A percentile compares a stretch with the other conserved stretches of the same genome.
Evolutionary conservation across 2,113 vertebrate species (phyloP).

Genomic region (Phodopus roborovskii): DNA sequence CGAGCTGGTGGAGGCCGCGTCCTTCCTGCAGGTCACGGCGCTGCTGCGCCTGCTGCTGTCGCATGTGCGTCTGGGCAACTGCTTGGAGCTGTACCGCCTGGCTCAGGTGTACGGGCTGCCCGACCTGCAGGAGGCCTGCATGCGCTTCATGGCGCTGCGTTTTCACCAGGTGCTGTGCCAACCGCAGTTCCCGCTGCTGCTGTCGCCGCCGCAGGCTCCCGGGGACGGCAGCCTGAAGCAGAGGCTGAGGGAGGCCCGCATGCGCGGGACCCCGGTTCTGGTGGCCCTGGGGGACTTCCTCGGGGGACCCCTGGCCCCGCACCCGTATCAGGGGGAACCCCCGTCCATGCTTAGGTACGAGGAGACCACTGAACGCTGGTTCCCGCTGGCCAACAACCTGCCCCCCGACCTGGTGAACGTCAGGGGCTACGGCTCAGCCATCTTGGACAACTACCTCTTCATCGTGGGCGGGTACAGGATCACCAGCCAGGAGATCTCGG

Average conservation of each 20-base stretch:
- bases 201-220: conserved; percentile 76
- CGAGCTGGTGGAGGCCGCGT: conserved; percentile 95
- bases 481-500: conserved; percentile 92
- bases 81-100: conserved; percentile 93
- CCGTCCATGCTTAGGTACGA: conserved; percentile 94
- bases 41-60: conserved; percentile 93
- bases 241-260: conserved; percentile 90
- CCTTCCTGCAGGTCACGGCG: conserved; percentile 95
- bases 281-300: conserved; percentile 88
- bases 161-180: conserved; percentile 93
- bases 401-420: conserved; percentile 92
- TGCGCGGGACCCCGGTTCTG: conserved; percentile 92
- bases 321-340: conserved; percentile 69
- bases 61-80: conserved; percentile 92
- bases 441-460: conserved; percentile 37
- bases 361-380: conserved; percentile 92
- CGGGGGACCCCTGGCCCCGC: conserved; percentile 23
- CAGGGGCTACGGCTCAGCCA: conserved; percentile 89
- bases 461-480: conserved; percentile 90
- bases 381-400: conserved; percentile 78
- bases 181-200: conserved; percentile 85
- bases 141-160: conserved; percentile 92
- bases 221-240: conserved; percentile 83
- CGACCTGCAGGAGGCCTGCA: conserved; percentile 91
- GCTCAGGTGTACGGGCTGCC: conserved; percentile 94